Percentiles rank a stretch among this genome's conserved stretches.
Conservation (phyloP, 37 sponge, comb jelly and placozoan species). For the Bolinopsis microptera region DNA sequence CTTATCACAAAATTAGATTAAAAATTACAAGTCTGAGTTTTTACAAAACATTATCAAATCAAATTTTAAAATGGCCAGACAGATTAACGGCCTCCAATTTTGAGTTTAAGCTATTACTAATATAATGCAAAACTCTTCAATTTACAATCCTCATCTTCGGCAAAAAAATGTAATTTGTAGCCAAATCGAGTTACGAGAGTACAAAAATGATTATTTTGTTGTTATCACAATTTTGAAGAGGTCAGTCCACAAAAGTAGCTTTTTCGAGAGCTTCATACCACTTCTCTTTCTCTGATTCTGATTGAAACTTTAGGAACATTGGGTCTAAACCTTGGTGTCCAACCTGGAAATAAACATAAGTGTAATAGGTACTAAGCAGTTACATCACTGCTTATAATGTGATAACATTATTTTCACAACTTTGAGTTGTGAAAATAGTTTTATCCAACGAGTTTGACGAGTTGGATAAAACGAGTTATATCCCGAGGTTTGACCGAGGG, state of each 20-base stretch:
- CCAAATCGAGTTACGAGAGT: neutral
- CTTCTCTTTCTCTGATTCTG: slow-evolving; percentile 26
- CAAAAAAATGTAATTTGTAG: neutral
- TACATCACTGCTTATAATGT: too few relatives aligned
- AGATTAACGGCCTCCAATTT: neutral
- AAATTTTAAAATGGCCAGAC: neutral
- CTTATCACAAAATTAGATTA: neutral
- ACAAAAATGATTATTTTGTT: neutral
- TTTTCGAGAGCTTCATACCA: slow-evolving; percentile 26
- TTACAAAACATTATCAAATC: neutral
- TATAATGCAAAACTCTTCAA: neutral
- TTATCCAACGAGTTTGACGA: too few relatives aligned
- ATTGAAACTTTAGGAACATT: neutral
- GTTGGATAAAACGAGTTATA: too few relatives aligned
- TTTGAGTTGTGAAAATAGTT: too few relatives aligned
- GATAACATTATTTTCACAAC: too few relatives aligned
- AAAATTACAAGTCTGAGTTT: neutral
- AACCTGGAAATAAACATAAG: slow-evolving; percentile 16
- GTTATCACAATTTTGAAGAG: neutral
- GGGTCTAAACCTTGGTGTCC: neutral
- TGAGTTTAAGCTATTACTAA: neutral
- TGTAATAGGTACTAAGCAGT: too few relatives aligned
- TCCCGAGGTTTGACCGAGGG: too few relatives aligned
- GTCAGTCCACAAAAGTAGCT: slow-evolving; percentile 15
- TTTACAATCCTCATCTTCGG: too few relatives aligned